Evolutionary conservation across 37 sponge, comb jelly and placozoan genomes (phyloP).

Genomic region (Spongia lamella): DNA sequence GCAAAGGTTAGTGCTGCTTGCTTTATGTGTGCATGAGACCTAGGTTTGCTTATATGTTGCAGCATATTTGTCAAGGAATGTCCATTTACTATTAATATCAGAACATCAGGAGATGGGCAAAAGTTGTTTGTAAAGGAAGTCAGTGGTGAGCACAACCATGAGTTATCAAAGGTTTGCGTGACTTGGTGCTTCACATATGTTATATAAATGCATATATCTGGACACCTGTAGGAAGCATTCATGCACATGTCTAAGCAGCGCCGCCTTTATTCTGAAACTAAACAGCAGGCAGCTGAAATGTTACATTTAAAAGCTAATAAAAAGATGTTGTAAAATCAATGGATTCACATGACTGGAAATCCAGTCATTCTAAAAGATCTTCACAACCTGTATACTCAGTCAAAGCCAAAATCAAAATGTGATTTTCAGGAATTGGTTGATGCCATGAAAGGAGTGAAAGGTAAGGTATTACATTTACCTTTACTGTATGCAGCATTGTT

Average conservation of each 20-base stretch:
- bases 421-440: slow-evolving; percentile 20
- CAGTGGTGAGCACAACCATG: too few species aligned
- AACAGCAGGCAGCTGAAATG: slow-evolving; percentile 17
- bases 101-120: too few species aligned
- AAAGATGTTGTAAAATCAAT: slow-evolving; percentile 6
- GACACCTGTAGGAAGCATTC: slow-evolving; percentile 26
- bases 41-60: too few species aligned
- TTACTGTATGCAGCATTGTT: too few species aligned
- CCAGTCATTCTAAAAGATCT: slow-evolving; percentile 10
- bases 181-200: too few species aligned
- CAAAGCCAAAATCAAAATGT: background rate
- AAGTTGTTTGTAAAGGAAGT: too few species aligned
- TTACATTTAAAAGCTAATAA: slow-evolving; percentile 8
- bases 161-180: too few species aligned
- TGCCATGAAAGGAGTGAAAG: slow-evolving; percentile 18
- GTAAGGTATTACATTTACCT: too few species aligned
- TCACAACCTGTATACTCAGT: slow-evolving; percentile 8
- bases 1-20: background rate
- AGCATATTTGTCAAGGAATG: too few species aligned
- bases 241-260: slow-evolving; percentile 17
- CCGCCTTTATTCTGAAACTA: slow-evolving; percentile 3
- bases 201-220: too few species aligned
- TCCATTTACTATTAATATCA: too few species aligned
- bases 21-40: too few species aligned
- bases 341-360: slow-evolving; percentile 4